A percentile compares a stretch with the other conserved stretches of the same genome.
Conservation (phyloP, 2,113 vertebrate genomes). For the Setophaga coronata region DNA sequence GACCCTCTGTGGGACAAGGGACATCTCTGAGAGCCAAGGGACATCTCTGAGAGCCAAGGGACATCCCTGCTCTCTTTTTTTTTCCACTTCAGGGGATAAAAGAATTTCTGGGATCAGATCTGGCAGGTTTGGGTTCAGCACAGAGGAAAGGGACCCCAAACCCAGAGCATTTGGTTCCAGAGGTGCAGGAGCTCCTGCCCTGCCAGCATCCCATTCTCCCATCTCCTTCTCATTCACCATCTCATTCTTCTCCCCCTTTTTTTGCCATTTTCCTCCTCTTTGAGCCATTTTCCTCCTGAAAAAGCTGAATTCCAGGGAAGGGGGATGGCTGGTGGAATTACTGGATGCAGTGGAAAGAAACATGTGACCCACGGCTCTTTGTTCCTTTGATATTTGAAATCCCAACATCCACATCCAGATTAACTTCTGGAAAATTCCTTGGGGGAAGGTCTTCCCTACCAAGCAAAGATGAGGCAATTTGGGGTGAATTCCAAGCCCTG, state of each 20-base stretch:
- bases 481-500: background rate
- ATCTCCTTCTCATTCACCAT: background rate
- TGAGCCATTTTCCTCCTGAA: background rate
- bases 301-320: background rate
- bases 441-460: background rate
- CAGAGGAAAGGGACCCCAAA: background rate
- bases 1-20: background rate
- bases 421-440: background rate
- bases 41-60: background rate
- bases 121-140: background rate
- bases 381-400: background rate
- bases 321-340: accelerated
- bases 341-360: accelerated
- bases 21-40: background rate
- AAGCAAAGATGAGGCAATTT: background rate
- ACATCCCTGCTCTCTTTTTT: background rate
- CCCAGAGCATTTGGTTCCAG: accelerated
- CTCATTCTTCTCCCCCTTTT: background rate
- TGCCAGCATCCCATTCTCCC: background rate
- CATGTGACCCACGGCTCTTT: accelerated
- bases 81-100: accelerated
- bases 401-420: background rate
- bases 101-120: background rate
- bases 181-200: background rate
- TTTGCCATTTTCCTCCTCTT: background rate